Conservation (phyloP, 2,888 invertebrate species). For the Sipha maydis region DNA sequence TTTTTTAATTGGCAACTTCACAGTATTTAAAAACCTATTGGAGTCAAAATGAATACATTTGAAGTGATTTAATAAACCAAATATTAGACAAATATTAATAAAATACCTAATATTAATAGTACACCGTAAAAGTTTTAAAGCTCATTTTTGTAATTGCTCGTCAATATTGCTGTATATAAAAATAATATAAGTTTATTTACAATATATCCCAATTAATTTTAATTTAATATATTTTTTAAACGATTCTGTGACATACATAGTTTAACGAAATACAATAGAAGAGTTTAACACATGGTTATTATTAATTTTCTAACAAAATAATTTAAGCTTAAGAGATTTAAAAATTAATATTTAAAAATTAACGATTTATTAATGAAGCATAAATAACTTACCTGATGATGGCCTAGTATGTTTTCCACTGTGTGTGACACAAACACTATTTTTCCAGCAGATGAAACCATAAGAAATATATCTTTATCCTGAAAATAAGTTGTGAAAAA, state of each 20-base stretch:
- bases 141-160: background rate
- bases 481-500: conserved; percentile 66
- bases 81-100: background rate
- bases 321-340: background rate
- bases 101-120: background rate
- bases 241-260: no score
- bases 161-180: background rate
- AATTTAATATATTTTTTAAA: no score
- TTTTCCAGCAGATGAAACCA: conserved; percentile 82
- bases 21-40: no score
- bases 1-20: no score
- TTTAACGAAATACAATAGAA: background rate
- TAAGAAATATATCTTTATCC: conserved; percentile 80
- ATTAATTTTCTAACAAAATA: background rate
- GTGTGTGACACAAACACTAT: conserved; percentile 87
- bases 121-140: background rate
- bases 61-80: background rate
- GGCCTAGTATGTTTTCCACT: conserved; percentile 85
- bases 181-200: no score
- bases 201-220: no score
- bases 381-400: conserved; percentile 76
- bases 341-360: background rate
- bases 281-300: background rate
- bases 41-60: background rate
- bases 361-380: background rate